A percentile compares a stretch with the other conserved stretches of the same genome.
Evolutionary conservation across 1,140 invertebrate genomes (phyloP).

Genomic region (Drosophila chauvacae): DNA sequence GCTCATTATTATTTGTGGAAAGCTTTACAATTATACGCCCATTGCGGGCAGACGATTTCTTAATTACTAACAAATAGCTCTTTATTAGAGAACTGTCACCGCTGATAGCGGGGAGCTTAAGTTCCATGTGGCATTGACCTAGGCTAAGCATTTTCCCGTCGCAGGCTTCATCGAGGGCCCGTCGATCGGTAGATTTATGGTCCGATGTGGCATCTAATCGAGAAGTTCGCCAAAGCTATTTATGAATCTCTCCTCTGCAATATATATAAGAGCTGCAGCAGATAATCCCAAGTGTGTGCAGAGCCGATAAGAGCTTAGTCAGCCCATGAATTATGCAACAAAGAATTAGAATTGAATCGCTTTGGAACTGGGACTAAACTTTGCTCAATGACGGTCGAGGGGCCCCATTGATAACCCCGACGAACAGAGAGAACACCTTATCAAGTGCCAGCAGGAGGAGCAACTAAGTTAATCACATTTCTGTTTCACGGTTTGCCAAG

Average conservation of each 20-base stretch:
- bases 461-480: conserved; percentile 29
- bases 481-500: conserved; percentile 40
- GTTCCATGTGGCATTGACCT: conserved; percentile 33
- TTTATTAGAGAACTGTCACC: neutral
- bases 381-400: conserved; percentile 37
- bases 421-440: conserved; percentile 16
- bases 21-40: conserved; percentile 24
- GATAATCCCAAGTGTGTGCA: conserved; percentile 21
- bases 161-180: neutral
- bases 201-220: conserved; percentile 7
- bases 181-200: conserved; percentile 25
- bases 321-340: conserved; percentile 46
- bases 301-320: conserved; percentile 31
- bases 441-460: conserved; percentile 15
- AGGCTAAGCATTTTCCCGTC: conserved; percentile 5
- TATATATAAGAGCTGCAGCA: conserved; percentile 20
- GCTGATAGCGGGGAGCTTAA: conserved; percentile 5
- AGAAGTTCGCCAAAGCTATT: conserved; percentile 6
- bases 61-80: conserved; percentile 20
- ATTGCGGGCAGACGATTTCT: conserved; percentile 14
- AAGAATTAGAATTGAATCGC: neutral
- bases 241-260: neutral
- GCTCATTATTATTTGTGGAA: conserved; percentile 36
- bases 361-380: conserved; percentile 24
- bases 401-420: conserved; percentile 29